Conservation (phyloP, 2,888 invertebrate genomes). For the Coelinius sp. region DNA sequence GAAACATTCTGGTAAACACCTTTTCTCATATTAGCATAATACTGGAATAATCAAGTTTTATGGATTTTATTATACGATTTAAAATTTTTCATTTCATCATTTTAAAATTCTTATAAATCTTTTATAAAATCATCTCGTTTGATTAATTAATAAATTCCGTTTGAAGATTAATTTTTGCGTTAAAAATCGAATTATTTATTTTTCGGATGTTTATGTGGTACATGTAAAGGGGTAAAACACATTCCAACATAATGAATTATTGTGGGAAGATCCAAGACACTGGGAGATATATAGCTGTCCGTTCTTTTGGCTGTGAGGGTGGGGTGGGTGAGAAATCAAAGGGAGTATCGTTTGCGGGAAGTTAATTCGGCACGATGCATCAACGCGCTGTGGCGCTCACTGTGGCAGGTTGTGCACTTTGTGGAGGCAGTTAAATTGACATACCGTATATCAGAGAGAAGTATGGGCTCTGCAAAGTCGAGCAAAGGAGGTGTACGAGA, state of each 20-base stretch:
- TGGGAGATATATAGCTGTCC: constrained; percentile 17
- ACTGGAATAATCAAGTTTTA: not conserved
- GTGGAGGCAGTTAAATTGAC: constrained; percentile 60
- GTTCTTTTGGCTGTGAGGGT: constrained; percentile 10
- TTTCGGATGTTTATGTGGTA: not conserved
- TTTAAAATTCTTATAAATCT: no score
- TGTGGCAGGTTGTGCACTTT: constrained; percentile 47
- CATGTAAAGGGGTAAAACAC: not conserved
- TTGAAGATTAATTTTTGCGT: no score
- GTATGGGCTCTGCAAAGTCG: constrained; percentile 46
- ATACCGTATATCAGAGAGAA: constrained; percentile 58
- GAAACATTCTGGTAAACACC: constrained; percentile 4
- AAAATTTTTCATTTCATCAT: no score
- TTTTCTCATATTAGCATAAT: constrained; percentile 5
- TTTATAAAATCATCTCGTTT: not conserved
- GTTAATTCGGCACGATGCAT: constrained; percentile 41
- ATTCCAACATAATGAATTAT: constrained; percentile 32
- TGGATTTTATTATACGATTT: no score
- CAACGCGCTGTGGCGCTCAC: constrained; percentile 35
- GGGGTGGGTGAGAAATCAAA: constrained; percentile 35
- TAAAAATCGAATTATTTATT: not conserved
- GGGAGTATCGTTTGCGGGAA: constrained; percentile 36
- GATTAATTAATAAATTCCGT: not conserved
- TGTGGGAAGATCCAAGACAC: constrained; percentile 27
- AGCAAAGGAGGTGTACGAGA: constrained; percentile 16